Evolutionary conservation across 1,140 invertebrate species (phyloP).

Genomic region (Homalodisca vitripennis): DNA sequence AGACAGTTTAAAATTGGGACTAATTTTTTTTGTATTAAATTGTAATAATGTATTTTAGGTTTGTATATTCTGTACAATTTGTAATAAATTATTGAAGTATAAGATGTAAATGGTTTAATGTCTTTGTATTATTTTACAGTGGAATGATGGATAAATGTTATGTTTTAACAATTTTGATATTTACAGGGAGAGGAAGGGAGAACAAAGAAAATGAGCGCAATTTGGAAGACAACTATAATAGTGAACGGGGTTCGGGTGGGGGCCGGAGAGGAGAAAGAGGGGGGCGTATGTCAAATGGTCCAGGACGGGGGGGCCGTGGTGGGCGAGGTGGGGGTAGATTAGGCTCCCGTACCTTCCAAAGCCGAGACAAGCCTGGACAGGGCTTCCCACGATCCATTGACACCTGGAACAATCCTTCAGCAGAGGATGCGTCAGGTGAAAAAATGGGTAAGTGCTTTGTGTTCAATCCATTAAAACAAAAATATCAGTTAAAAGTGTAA

Average conservation of each 20-base stretch:
- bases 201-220: constrained; percentile 62
- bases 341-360: constrained; percentile 53
- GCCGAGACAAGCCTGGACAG: constrained; percentile 44
- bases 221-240: constrained; percentile 51
- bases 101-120: no score
- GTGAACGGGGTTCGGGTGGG: constrained; percentile 51
- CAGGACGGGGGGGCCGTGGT: constrained; percentile 54
- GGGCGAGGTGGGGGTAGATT: constrained; percentile 57
- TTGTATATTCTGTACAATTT: no score
- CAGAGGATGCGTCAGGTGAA: constrained; percentile 35
- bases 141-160: no score
- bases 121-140: no score
- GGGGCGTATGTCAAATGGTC: constrained; percentile 45
- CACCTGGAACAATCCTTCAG: constrained; percentile 59
- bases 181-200: constrained; percentile 56
- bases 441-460: constrained; percentile 43
- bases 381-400: constrained; percentile 52
- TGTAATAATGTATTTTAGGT: no score
- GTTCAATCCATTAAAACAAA: no score
- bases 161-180: no score
- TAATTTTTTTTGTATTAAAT: no score
- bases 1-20: no score
- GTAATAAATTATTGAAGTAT: no score
- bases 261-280: constrained; percentile 54
- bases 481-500: no score